Percentiles rank a stretch among this genome's conserved stretches.
Evolutionary conservation across 2,888 invertebrate genomes (phyloP).

Genomic region (Mylabris sibirica): DNA sequence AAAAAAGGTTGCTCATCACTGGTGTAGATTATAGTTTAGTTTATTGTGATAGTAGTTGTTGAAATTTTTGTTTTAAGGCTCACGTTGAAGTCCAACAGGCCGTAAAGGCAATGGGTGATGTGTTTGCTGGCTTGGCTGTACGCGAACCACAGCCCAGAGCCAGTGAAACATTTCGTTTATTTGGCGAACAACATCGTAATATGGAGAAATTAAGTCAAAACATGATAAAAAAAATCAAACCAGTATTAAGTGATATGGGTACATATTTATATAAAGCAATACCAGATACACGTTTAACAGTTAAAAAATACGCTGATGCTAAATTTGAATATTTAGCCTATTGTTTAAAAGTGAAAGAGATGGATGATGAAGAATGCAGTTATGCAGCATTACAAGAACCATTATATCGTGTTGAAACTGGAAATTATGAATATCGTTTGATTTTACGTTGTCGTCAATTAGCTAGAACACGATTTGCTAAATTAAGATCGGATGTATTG

Average conservation of each 20-base stretch:
- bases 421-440: slow-evolving; percentile 98
- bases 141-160: slow-evolving; percentile 95
- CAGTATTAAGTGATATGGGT: slow-evolving; percentile 91
- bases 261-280: slow-evolving; percentile 98
- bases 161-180: slow-evolving; percentile 92
- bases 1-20: too few species aligned
- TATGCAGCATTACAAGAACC: slow-evolving; percentile 94
- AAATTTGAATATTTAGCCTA: slow-evolving; percentile 99
- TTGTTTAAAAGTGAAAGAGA: slow-evolving; percentile 98
- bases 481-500: slow-evolving; percentile 86
- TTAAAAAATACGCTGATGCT: slow-evolving; percentile 97
- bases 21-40: too few species aligned
- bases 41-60: background rate
- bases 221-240: slow-evolving; percentile 90
- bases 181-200: slow-evolving; percentile 92
- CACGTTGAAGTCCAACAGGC: slow-evolving; percentile 91
- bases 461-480: slow-evolving; percentile 85
- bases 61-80: slow-evolving; percentile 63
- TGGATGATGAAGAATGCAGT: slow-evolving; percentile 99
- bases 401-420: slow-evolving; percentile 96
- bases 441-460: slow-evolving; percentile 96
- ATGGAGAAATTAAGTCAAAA: slow-evolving; percentile 90
- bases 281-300: slow-evolving; percentile 96
- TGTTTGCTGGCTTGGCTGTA: slow-evolving; percentile 93
- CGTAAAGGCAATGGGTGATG: slow-evolving; percentile 91